Evolutionary conservation across 2,797 vertebrate species (phyloP).

Genomic region (Hirundo rustica): DNA sequence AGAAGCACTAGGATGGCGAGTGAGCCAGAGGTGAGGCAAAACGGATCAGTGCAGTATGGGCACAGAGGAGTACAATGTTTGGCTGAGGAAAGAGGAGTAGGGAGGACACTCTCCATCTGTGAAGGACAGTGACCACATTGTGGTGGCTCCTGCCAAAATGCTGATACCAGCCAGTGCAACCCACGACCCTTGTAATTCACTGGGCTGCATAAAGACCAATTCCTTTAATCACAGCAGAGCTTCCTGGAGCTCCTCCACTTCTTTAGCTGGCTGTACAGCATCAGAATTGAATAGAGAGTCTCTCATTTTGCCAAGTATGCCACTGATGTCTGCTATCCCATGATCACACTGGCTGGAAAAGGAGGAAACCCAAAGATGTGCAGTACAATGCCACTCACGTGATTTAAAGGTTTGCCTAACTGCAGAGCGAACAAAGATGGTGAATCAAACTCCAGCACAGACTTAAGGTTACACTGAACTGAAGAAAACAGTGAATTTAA

Average conservation of each 20-base stretch:
- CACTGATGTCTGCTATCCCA: not conserved
- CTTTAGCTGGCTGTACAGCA: not conserved
- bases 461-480: not conserved
- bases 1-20: not conserved
- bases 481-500: not conserved
- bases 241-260: not conserved
- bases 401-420: not conserved
- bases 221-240: not conserved
- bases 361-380: not conserved
- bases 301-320: not conserved
- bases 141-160: not conserved
- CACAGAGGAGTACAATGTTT: not conserved
- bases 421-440: not conserved
- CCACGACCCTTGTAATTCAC: fast-evolving
- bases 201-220: not conserved
- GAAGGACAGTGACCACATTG: fast-evolving
- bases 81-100: not conserved
- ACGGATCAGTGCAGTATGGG: fast-evolving
- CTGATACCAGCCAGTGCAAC: not conserved
- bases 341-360: not conserved
- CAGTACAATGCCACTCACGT: fast-evolving
- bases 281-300: not conserved
- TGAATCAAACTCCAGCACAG: not conserved
- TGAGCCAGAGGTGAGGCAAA: fast-evolving
- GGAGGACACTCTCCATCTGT: not conserved